Base-by-base conservation (phyloP, 2,113 vertebrate genomes). In the Mola mola region DNA sequence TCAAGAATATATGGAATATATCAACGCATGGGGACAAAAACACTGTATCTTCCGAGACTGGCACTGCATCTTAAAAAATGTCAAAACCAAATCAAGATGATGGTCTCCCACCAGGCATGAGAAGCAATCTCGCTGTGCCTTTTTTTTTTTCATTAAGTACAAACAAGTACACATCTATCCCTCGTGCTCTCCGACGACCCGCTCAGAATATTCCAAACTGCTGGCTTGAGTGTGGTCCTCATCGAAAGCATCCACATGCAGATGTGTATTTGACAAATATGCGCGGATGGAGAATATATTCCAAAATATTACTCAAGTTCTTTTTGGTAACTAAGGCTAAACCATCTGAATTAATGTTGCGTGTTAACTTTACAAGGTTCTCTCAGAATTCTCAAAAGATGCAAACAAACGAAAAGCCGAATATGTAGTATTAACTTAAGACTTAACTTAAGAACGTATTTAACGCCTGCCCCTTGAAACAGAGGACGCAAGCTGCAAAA, bases 181-280 rank as follows among this genome's bases (percentile, higher is more conserved):
- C 5, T 29, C 2, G n/a, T n/a, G n/a, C n/a, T 55, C 67, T 48
- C n/a, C n/a, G n/a, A n/a, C n/a, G n/a, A n/a, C n/a, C n/a, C n/a
- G 50, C 43, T 63, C 26, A 13, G 11, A 21, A 26, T 48, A 49
- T 42, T 42, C 26, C 16, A 10, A 21, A 48, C 37, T 37, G 44
- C 29, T 10, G 37, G 58, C 21, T 20, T 28, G 24, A 26, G 28
- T 47, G 37, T 22, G 36, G 36, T 43, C 29, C 36, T 57, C 36
- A 57, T 58, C 43, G 20, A 34, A 50, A 40, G 16, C 61, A 72
- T 20, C 29, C 33, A 44, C 40, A 62, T 67, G 49, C 17, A 59
- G 29, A 59, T 26, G 19, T 20, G 25, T 33, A 25, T 31, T 72
- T 42, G 28, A 12, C 42, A 20, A 43, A 64, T 22, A 11, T 9